Conservation (phyloP, 2,113 vertebrate genomes). For the Tachycineta bicolor region DNA sequence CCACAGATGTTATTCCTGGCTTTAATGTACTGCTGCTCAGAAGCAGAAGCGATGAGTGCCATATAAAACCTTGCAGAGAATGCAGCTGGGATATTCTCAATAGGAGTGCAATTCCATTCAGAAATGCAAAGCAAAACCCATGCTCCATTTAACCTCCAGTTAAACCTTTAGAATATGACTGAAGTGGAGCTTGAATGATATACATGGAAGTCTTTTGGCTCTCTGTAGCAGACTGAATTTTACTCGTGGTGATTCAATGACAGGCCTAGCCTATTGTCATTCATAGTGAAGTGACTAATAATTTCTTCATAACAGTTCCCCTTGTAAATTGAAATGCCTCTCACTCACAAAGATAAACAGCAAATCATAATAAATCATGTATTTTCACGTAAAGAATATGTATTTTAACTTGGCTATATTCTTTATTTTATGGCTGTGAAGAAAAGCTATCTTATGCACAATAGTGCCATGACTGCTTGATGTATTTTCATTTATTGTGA, state of each 20-base stretch:
- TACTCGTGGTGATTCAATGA: background rate
- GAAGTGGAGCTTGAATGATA: background rate
- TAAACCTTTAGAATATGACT: background rate
- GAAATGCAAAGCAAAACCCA: background rate
- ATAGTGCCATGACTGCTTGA: background rate
- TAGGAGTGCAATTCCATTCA: background rate
- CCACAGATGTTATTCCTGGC: background rate
- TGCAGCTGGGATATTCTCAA: background rate
- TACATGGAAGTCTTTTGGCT: background rate
- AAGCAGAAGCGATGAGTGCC: rapidly evolving
- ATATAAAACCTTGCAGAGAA: background rate
- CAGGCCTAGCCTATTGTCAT: background rate
- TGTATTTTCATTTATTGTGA: background rate
- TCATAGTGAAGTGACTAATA: background rate
- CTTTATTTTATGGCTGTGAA: background rate
- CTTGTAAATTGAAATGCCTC: background rate
- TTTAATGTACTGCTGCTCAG: background rate
- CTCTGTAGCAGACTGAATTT: background rate
- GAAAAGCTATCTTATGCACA: background rate
- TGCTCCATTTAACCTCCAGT: background rate
- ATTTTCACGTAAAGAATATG: background rate
- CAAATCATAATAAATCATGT: background rate
- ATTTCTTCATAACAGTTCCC: background rate
- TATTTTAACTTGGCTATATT: background rate
- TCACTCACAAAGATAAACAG: background rate